A percentile compares a stretch with the other conserved stretches of the same genome.
These are phyloP conservation scores for Drosophila ironensis DNA, from an alignment of 1,140 invertebrate genomes.

Conservation along the genomic window DNA sequence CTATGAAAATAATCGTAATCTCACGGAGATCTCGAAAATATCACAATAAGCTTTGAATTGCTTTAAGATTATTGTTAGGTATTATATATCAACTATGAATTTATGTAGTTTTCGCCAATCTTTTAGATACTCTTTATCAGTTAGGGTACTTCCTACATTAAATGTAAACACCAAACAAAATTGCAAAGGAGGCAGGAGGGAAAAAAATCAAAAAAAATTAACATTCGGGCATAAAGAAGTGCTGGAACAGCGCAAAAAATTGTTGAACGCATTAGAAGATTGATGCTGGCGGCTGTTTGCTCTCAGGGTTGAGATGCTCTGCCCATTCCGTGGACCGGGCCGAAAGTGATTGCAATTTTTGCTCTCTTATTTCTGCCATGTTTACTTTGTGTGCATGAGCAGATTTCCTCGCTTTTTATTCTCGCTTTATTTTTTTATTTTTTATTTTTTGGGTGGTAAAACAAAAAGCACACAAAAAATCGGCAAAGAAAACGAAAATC, in stretches of 20 bases:
- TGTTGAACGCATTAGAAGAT: constrained; percentile 77
- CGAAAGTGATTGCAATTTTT: constrained; percentile 75
- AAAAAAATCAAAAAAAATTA: constrained; percentile 22
- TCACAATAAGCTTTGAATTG: too few relatives aligned
- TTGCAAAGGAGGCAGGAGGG: not conserved
- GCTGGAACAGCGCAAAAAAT: constrained; percentile 70
- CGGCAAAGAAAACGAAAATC: constrained; percentile 14
- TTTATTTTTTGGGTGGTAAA: too few relatives aligned
- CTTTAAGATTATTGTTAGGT: too few relatives aligned
- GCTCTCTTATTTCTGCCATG: constrained; percentile 61
- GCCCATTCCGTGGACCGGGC: constrained; percentile 15
- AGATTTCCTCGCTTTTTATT: constrained; percentile 42
- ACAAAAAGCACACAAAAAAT: constrained; percentile 6
- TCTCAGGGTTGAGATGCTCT: constrained; percentile 21
- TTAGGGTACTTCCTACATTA: constrained; percentile 38
- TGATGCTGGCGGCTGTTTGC: constrained; percentile 75
- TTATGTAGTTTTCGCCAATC: too few relatives aligned
- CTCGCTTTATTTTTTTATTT: too few relatives aligned
- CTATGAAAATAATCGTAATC: too few relatives aligned
- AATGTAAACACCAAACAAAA: constrained; percentile 47
- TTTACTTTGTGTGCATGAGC: constrained; percentile 70
- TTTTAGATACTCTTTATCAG: not conserved
- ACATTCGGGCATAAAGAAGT: constrained; percentile 35
- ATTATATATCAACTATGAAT: too few relatives aligned
- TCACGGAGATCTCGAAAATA: too few relatives aligned